Evolutionary conservation across 2,888 invertebrate genomes (phyloP).

Genomic region (Sycophila texana): DNA sequence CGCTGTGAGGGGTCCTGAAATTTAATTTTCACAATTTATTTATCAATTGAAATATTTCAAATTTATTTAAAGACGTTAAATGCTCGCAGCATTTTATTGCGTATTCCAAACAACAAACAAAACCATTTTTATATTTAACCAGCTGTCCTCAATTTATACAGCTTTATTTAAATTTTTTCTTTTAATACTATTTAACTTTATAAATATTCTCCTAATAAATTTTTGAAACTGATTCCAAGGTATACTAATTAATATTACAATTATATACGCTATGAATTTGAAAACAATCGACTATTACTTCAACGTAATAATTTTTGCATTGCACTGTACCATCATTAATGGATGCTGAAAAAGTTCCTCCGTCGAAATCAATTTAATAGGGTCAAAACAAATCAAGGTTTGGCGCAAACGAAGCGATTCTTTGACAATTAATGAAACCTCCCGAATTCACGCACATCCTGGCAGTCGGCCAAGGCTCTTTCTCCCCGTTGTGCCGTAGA

Average conservation of each 20-base stretch:
- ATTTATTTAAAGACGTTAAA: background rate
- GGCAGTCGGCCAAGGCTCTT: conserved; percentile 32
- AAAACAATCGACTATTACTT: too few species aligned
- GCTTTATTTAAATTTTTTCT: background rate
- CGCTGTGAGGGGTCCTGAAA: conserved; percentile 30
- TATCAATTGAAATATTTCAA: background rate
- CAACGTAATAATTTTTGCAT: too few species aligned
- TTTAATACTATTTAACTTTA: background rate
- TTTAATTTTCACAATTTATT: background rate
- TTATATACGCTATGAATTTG: too few species aligned
- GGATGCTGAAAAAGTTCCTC: background rate
- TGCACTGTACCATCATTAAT: too few species aligned
- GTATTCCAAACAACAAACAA: too few species aligned
- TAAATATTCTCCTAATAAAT: background rate
- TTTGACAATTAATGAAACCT: conserved; percentile 15
- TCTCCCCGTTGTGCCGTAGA: conserved; percentile 12
- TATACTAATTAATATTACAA: too few species aligned
- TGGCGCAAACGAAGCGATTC: background rate
- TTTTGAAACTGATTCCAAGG: background rate
- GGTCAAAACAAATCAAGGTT: conserved; percentile 20
- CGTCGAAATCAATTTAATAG: conserved; percentile 20
- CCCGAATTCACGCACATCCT: conserved; percentile 35
- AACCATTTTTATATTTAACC: background rate
- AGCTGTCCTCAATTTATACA: background rate
- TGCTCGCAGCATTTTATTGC: too few species aligned